Base-by-base conservation (phyloP, 2,888 invertebrate species). In the Himalopsyche tibetana region DNA sequence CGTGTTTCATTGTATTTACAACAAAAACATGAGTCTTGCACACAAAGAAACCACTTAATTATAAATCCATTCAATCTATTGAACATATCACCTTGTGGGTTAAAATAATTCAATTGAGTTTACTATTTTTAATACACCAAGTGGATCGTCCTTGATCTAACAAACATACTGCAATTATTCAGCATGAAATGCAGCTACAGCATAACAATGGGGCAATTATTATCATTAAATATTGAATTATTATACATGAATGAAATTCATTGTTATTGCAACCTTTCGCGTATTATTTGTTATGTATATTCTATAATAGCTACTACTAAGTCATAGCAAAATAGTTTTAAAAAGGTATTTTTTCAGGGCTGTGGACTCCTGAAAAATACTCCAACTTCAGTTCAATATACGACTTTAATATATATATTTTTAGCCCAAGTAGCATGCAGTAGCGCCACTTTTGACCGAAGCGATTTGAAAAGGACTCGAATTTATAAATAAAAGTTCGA, bases 31-130 rank as follows among this genome's bases (percentile, higher is more conserved):
- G 6, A n/a, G 19, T 63, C 28, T 63, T 63, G 51, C 19, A 63
- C 63, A 63, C 63, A 63, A 63, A 63, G 63, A 28, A 63, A 63
- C 63, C 63, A 63, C 63, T 63, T 19, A 63, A 63, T 63, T 63
- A 63, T 63, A 63, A 63, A 19, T 8, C 63, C 8, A 6, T 56
- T 56, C n/a, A 56, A n/a, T 56, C 56, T 63, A 63, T 63, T 63
- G 63, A 63, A 19, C 63, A 63, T 63, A 63, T 63, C 63, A 63
- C 63, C 63, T 63, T 63, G 63, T 19, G 19, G 63, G 63, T 63
- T 63, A 19, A 28, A 63, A 51, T 51, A 51, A 63, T 63, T 63
- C 63, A 63, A 63, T 63, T 56, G 17, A 19, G n/a, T 56, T 5
- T 56, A 56, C 17, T 56, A 5, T 56, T 63, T 63, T 63, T 63